phyloP scores from a whole-genome alignment of 2,888 invertebrate species.

The Thumatha senex region DNA sequence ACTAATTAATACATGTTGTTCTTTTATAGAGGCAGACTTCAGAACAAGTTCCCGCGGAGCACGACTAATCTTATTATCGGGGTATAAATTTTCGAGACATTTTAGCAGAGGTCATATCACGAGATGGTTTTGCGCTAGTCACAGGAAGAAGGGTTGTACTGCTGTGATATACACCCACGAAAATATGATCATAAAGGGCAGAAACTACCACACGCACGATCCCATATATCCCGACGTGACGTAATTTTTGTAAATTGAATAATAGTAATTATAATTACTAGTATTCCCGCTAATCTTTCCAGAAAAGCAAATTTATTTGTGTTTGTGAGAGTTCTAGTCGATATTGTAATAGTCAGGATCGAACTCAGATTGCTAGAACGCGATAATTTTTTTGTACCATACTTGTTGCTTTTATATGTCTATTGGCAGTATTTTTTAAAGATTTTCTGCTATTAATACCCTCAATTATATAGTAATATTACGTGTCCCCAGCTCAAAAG shows the following conservation, averaged over 20 bases:
- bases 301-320: too few species aligned
- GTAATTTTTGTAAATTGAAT: not conserved
- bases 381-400: too few species aligned
- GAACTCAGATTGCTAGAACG: too few species aligned
- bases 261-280: not conserved
- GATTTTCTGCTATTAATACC: too few species aligned
- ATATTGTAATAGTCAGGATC: too few species aligned
- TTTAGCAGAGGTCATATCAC: slow-evolving; percentile 27
- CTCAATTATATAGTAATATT: too few species aligned
- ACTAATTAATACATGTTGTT: not conserved
- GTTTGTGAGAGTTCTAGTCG: too few species aligned
- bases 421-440: too few species aligned
- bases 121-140: slow-evolving; percentile 43
- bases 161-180: slow-evolving; percentile 27
- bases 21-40: slow-evolving; percentile 31
- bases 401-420: too few species aligned
- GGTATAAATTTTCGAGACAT: slow-evolving; percentile 46
- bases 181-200: slow-evolving; percentile 5
- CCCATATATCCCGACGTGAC: slow-evolving; percentile 7
- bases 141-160: slow-evolving; percentile 25
- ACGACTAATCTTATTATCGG: slow-evolving; percentile 35
- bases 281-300: not conserved
- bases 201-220: slow-evolving; percentile 14
- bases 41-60: slow-evolving; percentile 37
- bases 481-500: too few species aligned